Conservation (phyloP, 2,888 invertebrate genomes). For the Nysson spinosus region DNA sequence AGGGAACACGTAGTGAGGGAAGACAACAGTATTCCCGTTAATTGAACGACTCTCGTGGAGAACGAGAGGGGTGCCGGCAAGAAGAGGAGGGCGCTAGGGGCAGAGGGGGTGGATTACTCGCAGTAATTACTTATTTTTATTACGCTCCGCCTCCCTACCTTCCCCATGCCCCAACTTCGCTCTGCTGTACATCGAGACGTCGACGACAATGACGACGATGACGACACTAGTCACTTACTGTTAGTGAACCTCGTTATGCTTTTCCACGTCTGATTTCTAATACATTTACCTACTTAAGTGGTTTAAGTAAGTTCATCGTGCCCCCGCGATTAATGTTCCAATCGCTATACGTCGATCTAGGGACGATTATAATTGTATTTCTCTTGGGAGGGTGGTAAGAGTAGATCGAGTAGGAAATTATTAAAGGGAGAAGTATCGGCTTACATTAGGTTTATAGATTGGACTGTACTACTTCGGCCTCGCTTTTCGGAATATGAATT, state of each 20-base stretch:
- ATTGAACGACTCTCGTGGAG: conserved; percentile 63
- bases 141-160: conserved; percentile 70
- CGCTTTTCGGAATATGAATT: conserved; percentile 23
- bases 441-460: conserved; percentile 9
- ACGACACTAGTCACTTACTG: conserved; percentile 21
- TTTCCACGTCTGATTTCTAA: not conserved
- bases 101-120: conserved; percentile 71
- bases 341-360: not conserved
- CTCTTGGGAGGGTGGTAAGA: too few species aligned
- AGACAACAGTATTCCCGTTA: conserved; percentile 70
- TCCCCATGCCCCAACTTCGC: conserved; percentile 18
- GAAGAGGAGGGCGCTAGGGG: conserved; percentile 46
- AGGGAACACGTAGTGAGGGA: conserved; percentile 63
- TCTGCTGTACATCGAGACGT: conserved; percentile 3
- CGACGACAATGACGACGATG: conserved; percentile 25
- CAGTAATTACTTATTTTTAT: conserved; percentile 77
- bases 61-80: conserved; percentile 44
- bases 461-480: conserved; percentile 2
- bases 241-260: conserved; percentile 17
- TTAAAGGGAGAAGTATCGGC: not conserved
- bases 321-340: conserved; percentile 3
- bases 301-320: not conserved
- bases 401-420: not conserved
- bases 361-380: conserved; percentile 1
- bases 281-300: not conserved